Evolutionary conservation across 2,888 invertebrate genomes (phyloP), one percentile per base, ranked within the genome.

Genomic region (Unio pictorum): DNA sequence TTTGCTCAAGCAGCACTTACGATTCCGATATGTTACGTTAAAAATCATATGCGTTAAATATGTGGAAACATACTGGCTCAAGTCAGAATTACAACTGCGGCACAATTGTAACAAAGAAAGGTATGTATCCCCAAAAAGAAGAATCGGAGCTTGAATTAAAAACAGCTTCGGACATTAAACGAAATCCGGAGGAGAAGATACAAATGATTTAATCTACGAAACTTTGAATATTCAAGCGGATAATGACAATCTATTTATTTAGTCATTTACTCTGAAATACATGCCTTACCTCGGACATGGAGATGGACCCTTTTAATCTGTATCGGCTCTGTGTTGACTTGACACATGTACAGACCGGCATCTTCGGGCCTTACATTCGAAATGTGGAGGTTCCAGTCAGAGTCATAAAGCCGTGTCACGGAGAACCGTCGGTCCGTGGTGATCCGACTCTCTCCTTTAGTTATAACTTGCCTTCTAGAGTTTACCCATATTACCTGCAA

Each of bases 321-420:
- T 18, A 78, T 71, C 6, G 81, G 81, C n/a, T 73, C 28, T 1
- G 80, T 76, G 72, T 80, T 81, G 4, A 81, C 67, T 23, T 80
- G 75, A 57, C 83, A 83, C 23, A 72, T 74, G 69, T 83, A 83
- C 30, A 72, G 56, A 18, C 83, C 83, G 56, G 71, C 73, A 67
- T 83, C 81, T 15, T 68, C 60, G 15, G 55, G 68, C 28, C 67
- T 62, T 18, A 81, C 74, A 4, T 66, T 68, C 18, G 66, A 55
- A 18, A 83, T 72, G 62, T 69, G 73, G 18, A 83, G 73, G 66
- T 78, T 81, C 83, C 83, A 83, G 55, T 81, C 79, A 30, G 69
- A 58, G 7, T 65, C 61, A 11, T 72, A 73, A 11, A 67, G 73
- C 65, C 76, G 78, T 4, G 67, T 60, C 23, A 83, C 72, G 5